Conservation (phyloP, 2,888 invertebrate genomes). For the Nysson spinosus region DNA sequence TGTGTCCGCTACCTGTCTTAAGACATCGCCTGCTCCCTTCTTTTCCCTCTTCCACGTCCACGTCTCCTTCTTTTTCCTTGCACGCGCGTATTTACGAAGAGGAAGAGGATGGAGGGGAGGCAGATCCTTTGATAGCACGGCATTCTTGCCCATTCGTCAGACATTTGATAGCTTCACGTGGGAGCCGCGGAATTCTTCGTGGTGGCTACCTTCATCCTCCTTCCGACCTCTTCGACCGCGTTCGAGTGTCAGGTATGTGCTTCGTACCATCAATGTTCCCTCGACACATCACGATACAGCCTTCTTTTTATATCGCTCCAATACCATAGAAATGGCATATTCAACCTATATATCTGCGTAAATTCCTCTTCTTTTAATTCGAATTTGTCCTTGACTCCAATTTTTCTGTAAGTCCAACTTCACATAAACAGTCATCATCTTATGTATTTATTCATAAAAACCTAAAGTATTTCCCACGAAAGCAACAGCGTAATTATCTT, state of each 20-base stretch:
- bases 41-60: constrained; percentile 11
- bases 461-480: not conserved
- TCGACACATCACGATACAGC: constrained; percentile 35
- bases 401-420: too few species aligned
- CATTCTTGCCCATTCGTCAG: constrained; percentile 76
- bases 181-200: constrained; percentile 70
- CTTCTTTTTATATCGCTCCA: constrained; percentile 6
- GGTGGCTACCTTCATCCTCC: constrained; percentile 55
- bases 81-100: constrained; percentile 58
- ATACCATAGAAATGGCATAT: not conserved
- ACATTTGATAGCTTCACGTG: constrained; percentile 76
- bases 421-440: too few species aligned
- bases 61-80: constrained; percentile 55
- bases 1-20: constrained; percentile 76
- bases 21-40: constrained; percentile 64
- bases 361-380: too few species aligned
- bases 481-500: not conserved
- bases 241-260: constrained; percentile 53
- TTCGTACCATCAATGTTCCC: constrained; percentile 47
- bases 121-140: constrained; percentile 74
- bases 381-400: too few species aligned
- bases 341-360: not conserved
- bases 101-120: constrained; percentile 36
- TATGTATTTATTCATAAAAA: too few species aligned
- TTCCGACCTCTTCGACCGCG: constrained; percentile 44